These are phyloP conservation scores for Heliothis peltigera DNA, from an alignment of 2,888 invertebrate species.

Conservation along the genomic window DNA sequence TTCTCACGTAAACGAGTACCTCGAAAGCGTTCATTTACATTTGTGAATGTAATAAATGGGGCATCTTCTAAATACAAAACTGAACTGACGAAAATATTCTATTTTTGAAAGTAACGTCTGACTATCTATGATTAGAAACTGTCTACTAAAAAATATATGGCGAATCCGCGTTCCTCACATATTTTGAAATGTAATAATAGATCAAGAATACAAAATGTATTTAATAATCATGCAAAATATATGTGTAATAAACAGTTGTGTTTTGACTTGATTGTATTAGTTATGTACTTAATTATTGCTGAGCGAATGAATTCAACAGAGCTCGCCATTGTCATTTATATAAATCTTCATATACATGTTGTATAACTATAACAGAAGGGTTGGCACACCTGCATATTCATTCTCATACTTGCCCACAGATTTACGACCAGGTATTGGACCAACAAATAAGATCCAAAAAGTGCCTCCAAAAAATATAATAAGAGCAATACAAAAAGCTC, in stretches of 20 bases:
- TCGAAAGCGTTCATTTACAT: constrained; percentile 88
- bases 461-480: constrained; percentile 87
- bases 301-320: constrained; percentile 12
- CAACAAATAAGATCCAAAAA: constrained; percentile 88
- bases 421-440: constrained; percentile 87
- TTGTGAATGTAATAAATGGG: constrained; percentile 89
- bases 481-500: constrained; percentile 86
- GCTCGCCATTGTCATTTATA: constrained; percentile 56
- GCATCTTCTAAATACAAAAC: constrained; percentile 86
- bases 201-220: constrained; percentile 22
- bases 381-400: constrained; percentile 86
- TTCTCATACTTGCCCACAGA: constrained; percentile 81
- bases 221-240: constrained; percentile 43
- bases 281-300: constrained; percentile 36
- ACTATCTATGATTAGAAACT: constrained; percentile 70
- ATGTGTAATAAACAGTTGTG: constrained; percentile 36
- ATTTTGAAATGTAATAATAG: constrained; percentile 53
- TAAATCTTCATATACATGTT: constrained; percentile 55
- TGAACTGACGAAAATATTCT: constrained; percentile 80
- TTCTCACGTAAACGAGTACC: constrained; percentile 89
- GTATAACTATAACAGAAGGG: constrained; percentile 71
- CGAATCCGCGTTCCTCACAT: constrained; percentile 66
- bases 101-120: constrained; percentile 71
- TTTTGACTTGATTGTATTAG: constrained; percentile 47
- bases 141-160: constrained; percentile 66